These are phyloP conservation scores for Proctacanthus coquilletti DNA, from an alignment of 1,140 invertebrate species.

Conservation along the genomic window DNA sequence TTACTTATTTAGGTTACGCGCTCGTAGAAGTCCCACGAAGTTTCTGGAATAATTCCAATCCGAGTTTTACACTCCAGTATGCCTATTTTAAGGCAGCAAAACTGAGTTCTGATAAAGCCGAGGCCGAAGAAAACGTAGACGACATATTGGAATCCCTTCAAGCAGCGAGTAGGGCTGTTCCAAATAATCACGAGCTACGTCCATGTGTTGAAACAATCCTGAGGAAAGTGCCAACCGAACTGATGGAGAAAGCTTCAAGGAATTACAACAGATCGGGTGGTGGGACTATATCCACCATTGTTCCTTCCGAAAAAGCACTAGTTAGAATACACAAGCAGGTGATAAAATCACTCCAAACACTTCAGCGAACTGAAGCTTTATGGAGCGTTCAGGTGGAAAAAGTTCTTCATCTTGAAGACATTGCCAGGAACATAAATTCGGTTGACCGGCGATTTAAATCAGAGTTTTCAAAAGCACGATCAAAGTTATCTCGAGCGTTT, in stretches of 20 bases:
- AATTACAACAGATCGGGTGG: slow-evolving; percentile 45
- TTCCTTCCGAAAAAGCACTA: slow-evolving; percentile 64
- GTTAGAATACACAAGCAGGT: slow-evolving; percentile 69
- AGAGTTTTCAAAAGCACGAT: slow-evolving; percentile 46
- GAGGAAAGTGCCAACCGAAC: slow-evolving; percentile 64
- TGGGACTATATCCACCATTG: slow-evolving; percentile 48
- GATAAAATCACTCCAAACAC: slow-evolving; percentile 74
- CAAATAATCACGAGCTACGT: slow-evolving; percentile 47
- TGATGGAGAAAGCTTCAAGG: slow-evolving; percentile 33
- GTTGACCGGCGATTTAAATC: slow-evolving; percentile 61
- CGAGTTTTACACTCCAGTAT: slow-evolving; percentile 66
- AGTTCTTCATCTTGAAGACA: slow-evolving; percentile 74
- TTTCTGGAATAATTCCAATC: slow-evolving; percentile 71
- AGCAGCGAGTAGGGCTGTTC: slow-evolving; percentile 48
- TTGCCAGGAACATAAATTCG: slow-evolving; percentile 61
- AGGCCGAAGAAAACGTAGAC: slow-evolving; percentile 91
- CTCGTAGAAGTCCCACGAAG: slow-evolving; percentile 88
- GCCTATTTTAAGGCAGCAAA: slow-evolving; percentile 97
- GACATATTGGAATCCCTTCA: slow-evolving; percentile 80
- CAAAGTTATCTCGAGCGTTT: slow-evolving; percentile 38
- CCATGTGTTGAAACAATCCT: slow-evolving; percentile 73
- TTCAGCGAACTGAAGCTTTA: slow-evolving; percentile 80
- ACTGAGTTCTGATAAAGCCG: slow-evolving; percentile 87
- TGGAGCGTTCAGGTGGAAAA: slow-evolving; percentile 76
- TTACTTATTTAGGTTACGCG: slow-evolving; percentile 64